These are phyloP conservation scores for Scaptodrosophila latifasciaeformis DNA, from an alignment of 2,888 invertebrate species.

Conservation along the genomic window DNA sequence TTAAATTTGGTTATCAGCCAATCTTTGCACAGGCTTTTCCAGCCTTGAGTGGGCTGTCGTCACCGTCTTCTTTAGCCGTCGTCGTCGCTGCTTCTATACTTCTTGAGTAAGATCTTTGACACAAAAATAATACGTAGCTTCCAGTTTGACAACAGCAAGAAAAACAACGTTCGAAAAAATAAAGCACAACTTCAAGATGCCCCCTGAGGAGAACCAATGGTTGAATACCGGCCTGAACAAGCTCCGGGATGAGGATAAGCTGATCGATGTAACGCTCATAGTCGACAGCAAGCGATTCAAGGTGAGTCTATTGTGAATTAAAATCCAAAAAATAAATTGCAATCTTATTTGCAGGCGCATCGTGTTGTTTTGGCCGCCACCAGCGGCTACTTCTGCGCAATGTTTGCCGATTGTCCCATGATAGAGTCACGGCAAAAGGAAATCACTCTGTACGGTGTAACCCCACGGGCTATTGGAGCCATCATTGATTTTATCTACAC, in stretches of 20 bases:
- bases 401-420: conserved; percentile 82
- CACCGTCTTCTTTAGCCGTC: too few relatives aligned
- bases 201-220: conserved; percentile 26
- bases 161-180: background rate
- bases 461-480: conserved; percentile 80
- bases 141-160: background rate
- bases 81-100: too few relatives aligned
- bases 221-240: conserved; percentile 78
- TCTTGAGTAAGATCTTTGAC: conserved; percentile 5
- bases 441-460: conserved; percentile 81
- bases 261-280: conserved; percentile 81
- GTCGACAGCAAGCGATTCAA: conserved; percentile 80
- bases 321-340: background rate
- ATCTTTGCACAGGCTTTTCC: too few relatives aligned
- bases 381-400: conserved; percentile 84
- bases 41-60: too few relatives aligned
- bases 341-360: conserved; percentile 77
- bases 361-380: conserved; percentile 83
- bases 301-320: conserved; percentile 68
- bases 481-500: conserved; percentile 84
- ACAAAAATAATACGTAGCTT: background rate
- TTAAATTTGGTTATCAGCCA: too few relatives aligned
- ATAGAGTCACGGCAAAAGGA: conserved; percentile 80
- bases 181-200: background rate
- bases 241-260: conserved; percentile 78